Conservation (phyloP, 2,113 vertebrate species). For the Notiomystis cincta region DNA sequence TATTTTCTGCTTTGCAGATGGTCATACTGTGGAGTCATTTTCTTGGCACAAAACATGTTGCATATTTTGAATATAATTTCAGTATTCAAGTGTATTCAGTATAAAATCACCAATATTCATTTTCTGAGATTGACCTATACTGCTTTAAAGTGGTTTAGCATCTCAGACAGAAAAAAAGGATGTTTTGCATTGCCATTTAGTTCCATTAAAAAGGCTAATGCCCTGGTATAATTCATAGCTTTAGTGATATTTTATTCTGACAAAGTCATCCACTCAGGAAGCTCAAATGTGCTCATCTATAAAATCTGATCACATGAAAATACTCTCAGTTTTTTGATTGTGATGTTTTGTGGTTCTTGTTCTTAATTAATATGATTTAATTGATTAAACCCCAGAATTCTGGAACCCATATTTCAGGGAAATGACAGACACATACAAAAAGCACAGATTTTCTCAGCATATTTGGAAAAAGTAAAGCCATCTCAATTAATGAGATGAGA, state of each 20-base stretch:
- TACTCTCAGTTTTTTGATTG: not conserved
- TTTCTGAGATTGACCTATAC: not conserved
- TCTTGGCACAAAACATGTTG: constrained; percentile 4
- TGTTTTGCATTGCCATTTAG: not conserved
- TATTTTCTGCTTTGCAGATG: constrained; percentile 46
- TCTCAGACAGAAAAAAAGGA: not conserved
- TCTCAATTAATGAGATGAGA: not conserved
- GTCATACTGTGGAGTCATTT: constrained; percentile 7
- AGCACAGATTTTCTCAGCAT: not conserved
- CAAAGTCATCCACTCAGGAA: not conserved
- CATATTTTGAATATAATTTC: not conserved
- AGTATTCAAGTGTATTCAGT: not conserved
- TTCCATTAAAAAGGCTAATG: constrained; percentile 9
- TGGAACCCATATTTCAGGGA: not conserved
- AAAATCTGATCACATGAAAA: not conserved
- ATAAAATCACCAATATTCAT: not conserved
- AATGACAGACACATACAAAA: not conserved
- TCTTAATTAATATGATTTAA: not conserved
- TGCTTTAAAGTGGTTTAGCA: not conserved
- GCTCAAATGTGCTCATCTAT: not conserved
- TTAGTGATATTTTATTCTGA: not conserved
- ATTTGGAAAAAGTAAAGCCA: not conserved
- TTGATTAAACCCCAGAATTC: not conserved
- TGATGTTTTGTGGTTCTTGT: not conserved
- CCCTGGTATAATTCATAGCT: not conserved